Conservation (phyloP, 2,888 invertebrate species). For the Heliconius hortense region DNA sequence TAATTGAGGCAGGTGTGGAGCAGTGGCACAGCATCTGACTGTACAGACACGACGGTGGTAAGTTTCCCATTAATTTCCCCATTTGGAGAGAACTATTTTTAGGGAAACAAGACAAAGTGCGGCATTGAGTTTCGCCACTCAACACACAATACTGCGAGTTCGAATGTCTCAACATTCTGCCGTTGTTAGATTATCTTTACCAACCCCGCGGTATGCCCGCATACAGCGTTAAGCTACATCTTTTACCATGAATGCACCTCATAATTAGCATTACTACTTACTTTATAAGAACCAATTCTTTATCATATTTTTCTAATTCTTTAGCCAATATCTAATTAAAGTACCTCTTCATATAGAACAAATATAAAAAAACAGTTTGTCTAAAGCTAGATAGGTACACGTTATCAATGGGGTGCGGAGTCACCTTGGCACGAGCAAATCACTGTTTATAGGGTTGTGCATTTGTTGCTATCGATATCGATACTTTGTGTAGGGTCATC, state of each 20-base stretch:
- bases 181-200: neutral
- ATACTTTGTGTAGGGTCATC: slow-evolving; percentile 1
- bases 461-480: slow-evolving; percentile 33
- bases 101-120: neutral
- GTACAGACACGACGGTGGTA: too few relatives aligned
- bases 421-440: slow-evolving; percentile 41
- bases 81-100: too few relatives aligned
- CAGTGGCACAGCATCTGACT: too few relatives aligned
- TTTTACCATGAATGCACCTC: too few relatives aligned
- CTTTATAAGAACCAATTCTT: neutral
- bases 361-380: neutral
- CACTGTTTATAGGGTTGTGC: slow-evolving; percentile 34
- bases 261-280: neutral
- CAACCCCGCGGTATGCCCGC: neutral
- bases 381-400: neutral
- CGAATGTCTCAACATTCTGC: neutral
- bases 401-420: slow-evolving; percentile 30
- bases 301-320: neutral
- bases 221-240: neutral
- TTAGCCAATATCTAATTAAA: too few relatives aligned
- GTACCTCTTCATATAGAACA: neutral
- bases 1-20: too few relatives aligned
- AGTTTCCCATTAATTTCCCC: too few relatives aligned
- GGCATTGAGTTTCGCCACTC: neutral
- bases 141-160: neutral